Percentiles rank a stretch among this genome's conserved stretches.
phyloP scores from a whole-genome alignment of 2,797 vertebrate species.

The Austrolebias charrua region DNA sequence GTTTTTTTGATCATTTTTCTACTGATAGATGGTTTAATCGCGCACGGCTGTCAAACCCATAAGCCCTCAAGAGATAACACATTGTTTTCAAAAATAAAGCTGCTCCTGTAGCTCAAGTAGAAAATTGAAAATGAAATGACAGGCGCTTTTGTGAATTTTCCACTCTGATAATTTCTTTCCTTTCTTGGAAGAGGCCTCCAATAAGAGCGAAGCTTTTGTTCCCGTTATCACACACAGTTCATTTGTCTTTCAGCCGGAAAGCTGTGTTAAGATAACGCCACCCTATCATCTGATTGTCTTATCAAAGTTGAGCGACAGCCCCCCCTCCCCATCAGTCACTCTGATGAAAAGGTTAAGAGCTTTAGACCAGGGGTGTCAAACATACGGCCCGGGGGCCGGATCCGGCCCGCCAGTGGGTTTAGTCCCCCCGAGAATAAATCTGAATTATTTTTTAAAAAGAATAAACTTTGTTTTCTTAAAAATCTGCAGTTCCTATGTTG shows the following conservation, averaged over 20 bases:
- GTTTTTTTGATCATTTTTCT: slow-evolving; percentile 82
- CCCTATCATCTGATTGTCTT: slow-evolving; percentile 82
- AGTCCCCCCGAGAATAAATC: too few species aligned
- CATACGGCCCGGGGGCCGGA: too few species aligned
- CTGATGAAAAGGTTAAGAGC: slow-evolving; percentile 69
- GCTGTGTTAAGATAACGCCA: slow-evolving; percentile 75
- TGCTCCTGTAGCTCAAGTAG: slow-evolving; percentile 63
- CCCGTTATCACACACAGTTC: slow-evolving; percentile 75
- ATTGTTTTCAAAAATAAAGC: slow-evolving; percentile 82
- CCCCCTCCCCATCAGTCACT: slow-evolving; percentile 27
- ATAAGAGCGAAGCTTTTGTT: slow-evolving; percentile 71
- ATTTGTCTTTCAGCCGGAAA: slow-evolving; percentile 77
- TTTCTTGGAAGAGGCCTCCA: slow-evolving; percentile 55
- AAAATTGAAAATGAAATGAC: slow-evolving; percentile 80
- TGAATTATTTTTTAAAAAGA: too few species aligned
- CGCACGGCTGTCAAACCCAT: slow-evolving; percentile 72
- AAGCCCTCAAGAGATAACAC: slow-evolving; percentile 74
- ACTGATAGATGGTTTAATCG: slow-evolving; percentile 80
- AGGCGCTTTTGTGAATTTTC: slow-evolving; percentile 77
- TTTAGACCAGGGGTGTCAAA: too few species aligned
- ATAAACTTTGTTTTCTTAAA: too few species aligned
- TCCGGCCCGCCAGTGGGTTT: too few species aligned
- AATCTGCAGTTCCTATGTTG: too few species aligned
- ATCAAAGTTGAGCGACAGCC: slow-evolving; percentile 72
- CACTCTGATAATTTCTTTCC: slow-evolving; percentile 57